phyloP scores from a whole-genome alignment of 2,888 invertebrate genomes.

The Ommatoiulus sabulosus region DNA sequence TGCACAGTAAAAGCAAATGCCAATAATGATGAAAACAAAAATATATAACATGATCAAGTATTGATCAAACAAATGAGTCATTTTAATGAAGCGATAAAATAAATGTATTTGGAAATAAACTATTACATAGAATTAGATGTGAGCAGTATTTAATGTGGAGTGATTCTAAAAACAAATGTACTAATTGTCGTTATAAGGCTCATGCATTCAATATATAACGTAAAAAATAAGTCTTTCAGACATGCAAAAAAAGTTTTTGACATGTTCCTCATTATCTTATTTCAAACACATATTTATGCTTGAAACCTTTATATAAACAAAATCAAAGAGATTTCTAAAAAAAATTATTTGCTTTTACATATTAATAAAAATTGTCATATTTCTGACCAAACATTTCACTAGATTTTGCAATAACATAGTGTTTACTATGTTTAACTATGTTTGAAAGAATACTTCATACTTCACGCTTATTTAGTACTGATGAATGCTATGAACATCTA shows the following conservation, averaged over 20 bases:
- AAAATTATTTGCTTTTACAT: not conserved
- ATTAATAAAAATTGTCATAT: not conserved
- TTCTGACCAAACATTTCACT: not conserved
- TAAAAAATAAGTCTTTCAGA: no score
- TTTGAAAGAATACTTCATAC: no score
- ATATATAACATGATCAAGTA: not conserved
- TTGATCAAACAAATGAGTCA: not conserved
- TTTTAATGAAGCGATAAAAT: slow-evolving; percentile 6
- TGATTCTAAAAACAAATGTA: no score
- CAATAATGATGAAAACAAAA: not conserved
- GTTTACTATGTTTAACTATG: no score
- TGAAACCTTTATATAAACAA: no score
- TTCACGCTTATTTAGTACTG: not conserved
- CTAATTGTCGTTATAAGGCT: no score
- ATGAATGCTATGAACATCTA: not conserved
- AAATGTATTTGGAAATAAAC: not conserved
- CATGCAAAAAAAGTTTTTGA: no score
- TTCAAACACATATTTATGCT: no score
- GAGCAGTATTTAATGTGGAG: not conserved
- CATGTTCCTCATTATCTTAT: no score
- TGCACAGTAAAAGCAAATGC: not conserved
- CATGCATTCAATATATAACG: no score
- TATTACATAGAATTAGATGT: not conserved
- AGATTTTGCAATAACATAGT: not conserved
- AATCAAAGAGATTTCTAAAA: not conserved